phyloP scores from a whole-genome alignment of 2,888 invertebrate genomes.

The Argyresthia albistria region DNA sequence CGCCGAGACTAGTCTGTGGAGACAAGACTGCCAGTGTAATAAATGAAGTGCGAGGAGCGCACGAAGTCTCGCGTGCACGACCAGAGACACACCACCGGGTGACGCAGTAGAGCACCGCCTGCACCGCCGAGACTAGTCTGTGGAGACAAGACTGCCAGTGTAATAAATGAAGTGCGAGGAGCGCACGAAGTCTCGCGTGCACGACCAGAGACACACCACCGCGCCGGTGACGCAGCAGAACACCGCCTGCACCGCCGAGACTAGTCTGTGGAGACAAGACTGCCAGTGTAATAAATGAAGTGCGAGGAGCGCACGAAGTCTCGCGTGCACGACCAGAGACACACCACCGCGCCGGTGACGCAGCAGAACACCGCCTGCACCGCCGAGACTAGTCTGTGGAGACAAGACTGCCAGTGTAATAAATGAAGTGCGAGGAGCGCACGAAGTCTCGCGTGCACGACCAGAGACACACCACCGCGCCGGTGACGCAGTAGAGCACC shows the following conservation, averaged over 20 bases:
- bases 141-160: too few species aligned
- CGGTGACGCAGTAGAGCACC: slow-evolving; percentile 76
- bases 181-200: too few species aligned
- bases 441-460: slow-evolving; percentile 80
- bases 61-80: too few species aligned
- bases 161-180: too few species aligned
- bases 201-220: slow-evolving; percentile 45
- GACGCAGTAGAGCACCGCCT: too few species aligned
- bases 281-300: too few species aligned
- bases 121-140: too few species aligned
- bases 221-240: slow-evolving; percentile 78
- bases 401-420: too few species aligned
- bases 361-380: slow-evolving; percentile 80
- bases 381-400: slow-evolving; percentile 77
- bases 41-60: too few species aligned
- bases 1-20: slow-evolving; percentile 77
- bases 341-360: slow-evolving; percentile 76
- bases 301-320: slow-evolving; percentile 79
- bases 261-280: slow-evolving; percentile 66
- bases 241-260: slow-evolving; percentile 80
- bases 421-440: slow-evolving; percentile 78
- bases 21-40: too few species aligned
- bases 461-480: slow-evolving; percentile 76
- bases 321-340: slow-evolving; percentile 77
- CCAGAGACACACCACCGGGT: too few species aligned